Evolutionary conservation across 1,140 invertebrate species (phyloP), one percentile per base, ranked within the genome.

Genomic region (Coenobita brevimanus): DNA sequence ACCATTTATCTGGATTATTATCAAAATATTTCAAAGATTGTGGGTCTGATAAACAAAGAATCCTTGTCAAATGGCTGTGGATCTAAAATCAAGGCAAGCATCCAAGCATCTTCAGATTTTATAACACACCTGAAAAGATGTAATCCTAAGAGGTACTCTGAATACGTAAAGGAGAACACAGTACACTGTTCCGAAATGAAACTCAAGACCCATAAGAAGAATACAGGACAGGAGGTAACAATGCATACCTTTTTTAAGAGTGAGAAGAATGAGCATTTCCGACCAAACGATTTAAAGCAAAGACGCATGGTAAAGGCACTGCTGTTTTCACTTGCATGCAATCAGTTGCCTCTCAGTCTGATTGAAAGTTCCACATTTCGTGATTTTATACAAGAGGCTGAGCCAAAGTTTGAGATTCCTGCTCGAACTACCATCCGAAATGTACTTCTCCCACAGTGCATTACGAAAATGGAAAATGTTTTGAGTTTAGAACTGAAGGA

Each of bases 361-460:
- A 54, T 46, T 79, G 76, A 79, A 27, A 79, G 76, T 50, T 54
- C 76, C 10, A 79, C 50, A 79, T 79, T 79, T 79, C 43, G 76
- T 79, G 41, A 21, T n/a, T 6, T 27, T 50, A 3, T 79, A 57
- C 78, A 62, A 8, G 15, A 80, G n/a, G 78, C 78, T 33, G 78
- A 80, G 78, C 78, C 78, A 80, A 50, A 30, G 6, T 80, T 80
- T 54, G 41, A 50, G 76, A 60, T 80, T 80, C 54, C 50, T 80
- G 78, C 54, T 30, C n/a, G 46, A 80, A 60, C 78, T 27, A 80
- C 43, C 43, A 80, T 80, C 78, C 13, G 54, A 80, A 62, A 80
- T 80, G 57, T 38, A 60, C 78, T 60, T 80, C 78, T 80, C 78
- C 27, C 57, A 80, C 50, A 80, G 30, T 80, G 36, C 78, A 80